Evolutionary conservation across 35 echinoderm and acorn worm genomes (phyloP).

Genomic region (Lytechinus pictus): DNA sequence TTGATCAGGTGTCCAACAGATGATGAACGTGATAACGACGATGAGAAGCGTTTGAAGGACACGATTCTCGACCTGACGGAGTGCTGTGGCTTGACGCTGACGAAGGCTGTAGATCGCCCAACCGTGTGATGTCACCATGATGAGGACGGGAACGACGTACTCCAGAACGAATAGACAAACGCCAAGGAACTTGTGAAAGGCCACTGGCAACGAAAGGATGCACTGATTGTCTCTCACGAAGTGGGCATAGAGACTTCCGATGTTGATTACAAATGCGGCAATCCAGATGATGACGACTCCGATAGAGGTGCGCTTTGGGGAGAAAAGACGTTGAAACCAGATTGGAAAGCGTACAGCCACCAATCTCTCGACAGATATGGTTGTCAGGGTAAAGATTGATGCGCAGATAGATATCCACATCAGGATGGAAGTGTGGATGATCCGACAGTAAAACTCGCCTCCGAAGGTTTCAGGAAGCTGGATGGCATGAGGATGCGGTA

Average conservation of each 20-base stretch:
- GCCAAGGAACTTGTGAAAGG: slow-evolving; percentile 60
- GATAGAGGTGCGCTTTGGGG: slow-evolving; percentile 46
- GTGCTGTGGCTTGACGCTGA: slow-evolving; percentile 31
- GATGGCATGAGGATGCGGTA: slow-evolving; percentile 60
- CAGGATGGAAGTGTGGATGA: slow-evolving; percentile 61
- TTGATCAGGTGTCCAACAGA: slow-evolving; percentile 91
- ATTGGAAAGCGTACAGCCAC: slow-evolving; percentile 82
- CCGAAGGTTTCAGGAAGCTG: neutral
- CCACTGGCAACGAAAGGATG: neutral
- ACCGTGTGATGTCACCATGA: slow-evolving; percentile 72
- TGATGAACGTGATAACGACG: slow-evolving; percentile 87
- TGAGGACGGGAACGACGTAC: slow-evolving; percentile 79
- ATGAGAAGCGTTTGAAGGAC: slow-evolving; percentile 82
- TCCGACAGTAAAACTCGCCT: slow-evolving; percentile 78
- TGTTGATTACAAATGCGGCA: slow-evolving; percentile 61
- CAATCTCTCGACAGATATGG: slow-evolving; percentile 82
- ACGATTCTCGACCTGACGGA: slow-evolving; percentile 62
- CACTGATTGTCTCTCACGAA: neutral
- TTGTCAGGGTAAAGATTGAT: slow-evolving; percentile 78
- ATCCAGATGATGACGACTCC: slow-evolving; percentile 63
- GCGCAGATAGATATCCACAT: slow-evolving; percentile 83
- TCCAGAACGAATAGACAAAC: slow-evolving; percentile 61
- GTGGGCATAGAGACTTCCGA: slow-evolving; percentile 51
- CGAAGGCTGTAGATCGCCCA: slow-evolving; percentile 16
- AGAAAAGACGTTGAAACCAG: slow-evolving; percentile 67